Base-by-base conservation (phyloP, 2,113 vertebrate genomes). In the Chlamydotis undulata region DNA sequence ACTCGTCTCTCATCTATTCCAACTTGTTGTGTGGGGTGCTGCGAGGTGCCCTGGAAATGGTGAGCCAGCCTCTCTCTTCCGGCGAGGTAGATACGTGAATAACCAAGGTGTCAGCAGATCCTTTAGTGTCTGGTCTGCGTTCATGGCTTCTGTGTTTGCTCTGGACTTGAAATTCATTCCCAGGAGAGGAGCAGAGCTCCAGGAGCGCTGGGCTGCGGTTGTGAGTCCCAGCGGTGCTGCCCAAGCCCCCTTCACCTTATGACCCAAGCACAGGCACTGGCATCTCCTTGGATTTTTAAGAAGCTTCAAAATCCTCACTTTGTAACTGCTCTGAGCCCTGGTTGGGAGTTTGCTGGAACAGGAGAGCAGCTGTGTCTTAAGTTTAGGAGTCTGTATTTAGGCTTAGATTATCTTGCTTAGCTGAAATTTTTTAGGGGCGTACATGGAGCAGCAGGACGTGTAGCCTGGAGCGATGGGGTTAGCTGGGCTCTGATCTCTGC, bases 1-100 rank as follows among this genome's bases (percentile, higher is more conserved):
- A 99, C 98, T 99, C 98, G 17, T 97, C 98, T 16, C 99, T 99
- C 55, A 98, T 99, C 97, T 99, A 99, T 97, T 99, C 99, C 96
- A 99, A 98, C 97, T 97, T 99, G 69, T 94, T 99, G 70, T 99
- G 99, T 65, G 99, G 99, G 9, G 99, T 99, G 49, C 98, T 99
- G 92, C 98, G 99, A 86, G 99, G 99, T 88, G 99, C 99, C 81
- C 97, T 99, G 97, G 99, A 99, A 96, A 99, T 99, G 99, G 99
- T 99, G 98, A 98, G 97, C 83, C 89, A 67, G 23, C 6, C 2
- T 63, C 74, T 70, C 64, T 60, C 28, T 55, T 55, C 65, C 35
- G 12, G 7, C 33, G 52, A 43, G 65, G 33, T 18, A 35, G 14
- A 19, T 26, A 5, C 9, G 2, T 6, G 43, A 50, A 33, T 37